Conservation (phyloP, 2,888 invertebrate species). For the Labia minor region DNA sequence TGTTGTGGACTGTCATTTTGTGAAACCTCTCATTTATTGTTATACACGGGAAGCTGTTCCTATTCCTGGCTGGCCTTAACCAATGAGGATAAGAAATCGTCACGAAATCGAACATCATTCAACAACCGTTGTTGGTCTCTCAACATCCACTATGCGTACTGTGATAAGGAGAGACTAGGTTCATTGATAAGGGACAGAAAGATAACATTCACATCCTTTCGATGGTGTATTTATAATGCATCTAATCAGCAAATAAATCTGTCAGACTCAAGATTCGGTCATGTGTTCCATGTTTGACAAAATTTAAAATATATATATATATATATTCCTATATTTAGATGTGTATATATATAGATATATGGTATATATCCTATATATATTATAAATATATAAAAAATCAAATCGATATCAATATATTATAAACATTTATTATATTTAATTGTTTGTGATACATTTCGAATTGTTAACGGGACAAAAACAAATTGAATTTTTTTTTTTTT, state of each 20-base stretch:
- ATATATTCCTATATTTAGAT: no score
- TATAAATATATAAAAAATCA: neutral
- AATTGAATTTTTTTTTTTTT: neutral
- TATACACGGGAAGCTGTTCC: conserved; percentile 58
- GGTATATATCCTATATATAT: no score
- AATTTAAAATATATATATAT: no score
- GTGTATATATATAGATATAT: no score
- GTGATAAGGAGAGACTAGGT: neutral
- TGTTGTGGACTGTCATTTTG: conserved; percentile 85
- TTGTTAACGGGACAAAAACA: conserved; percentile 13
- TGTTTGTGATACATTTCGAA: conserved; percentile 13
- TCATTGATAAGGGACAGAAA: no score
- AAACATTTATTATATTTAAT: neutral
- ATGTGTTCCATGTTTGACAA: neutral
- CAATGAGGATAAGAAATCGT: conserved; percentile 38
- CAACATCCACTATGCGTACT: neutral
- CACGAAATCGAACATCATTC: neutral
- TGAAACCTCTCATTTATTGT: conserved; percentile 77
- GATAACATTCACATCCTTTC: no score
- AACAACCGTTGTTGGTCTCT: neutral
- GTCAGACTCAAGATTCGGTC: neutral
- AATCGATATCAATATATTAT: neutral
- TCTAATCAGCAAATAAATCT: no score
- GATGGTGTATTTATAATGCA: no score
- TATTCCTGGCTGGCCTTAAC: conserved; percentile 61